A percentile compares a stretch with the other conserved stretches of the same genome.
These are phyloP conservation scores for Palaemon carinicauda DNA, from an alignment of 1,140 invertebrate species.

Conservation along the genomic window DNA sequence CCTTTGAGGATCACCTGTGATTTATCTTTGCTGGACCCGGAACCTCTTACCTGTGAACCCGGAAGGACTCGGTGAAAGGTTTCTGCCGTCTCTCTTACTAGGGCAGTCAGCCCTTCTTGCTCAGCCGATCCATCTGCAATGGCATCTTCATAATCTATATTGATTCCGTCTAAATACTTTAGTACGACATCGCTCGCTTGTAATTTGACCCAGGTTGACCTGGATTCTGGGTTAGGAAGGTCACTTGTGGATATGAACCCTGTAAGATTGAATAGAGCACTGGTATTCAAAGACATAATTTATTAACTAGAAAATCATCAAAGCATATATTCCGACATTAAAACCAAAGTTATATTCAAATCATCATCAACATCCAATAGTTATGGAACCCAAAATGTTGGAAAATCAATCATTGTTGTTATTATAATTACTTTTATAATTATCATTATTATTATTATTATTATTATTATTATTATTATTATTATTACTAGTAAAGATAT, in stretches of 20 bases:
- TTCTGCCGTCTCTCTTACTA: slow-evolving; percentile 62
- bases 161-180: slow-evolving; percentile 66
- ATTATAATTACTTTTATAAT: no score
- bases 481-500: no score
- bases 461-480: no score
- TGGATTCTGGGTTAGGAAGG: slow-evolving; percentile 60
- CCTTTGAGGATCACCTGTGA: not conserved
- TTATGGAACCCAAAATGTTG: no score
- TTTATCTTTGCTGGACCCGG: not conserved
- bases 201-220: slow-evolving; percentile 63
- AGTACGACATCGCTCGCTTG: slow-evolving; percentile 61
- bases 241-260: slow-evolving; percentile 60
- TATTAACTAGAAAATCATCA: no score
- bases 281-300: no score
- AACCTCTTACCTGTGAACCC: slow-evolving; percentile 62
- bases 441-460: no score
- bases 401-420: no score
- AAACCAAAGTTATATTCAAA: no score
- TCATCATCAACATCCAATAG: no score
- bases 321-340: no score
- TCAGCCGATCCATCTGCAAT: slow-evolving; percentile 61
- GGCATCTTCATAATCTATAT: slow-evolving; percentile 66
- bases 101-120: slow-evolving; percentile 61
- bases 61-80: slow-evolving; percentile 61
- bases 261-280: slow-evolving; percentile 12